Conservation (phyloP, 2,888 invertebrate species). For the Drosophila mimetica region DNA sequence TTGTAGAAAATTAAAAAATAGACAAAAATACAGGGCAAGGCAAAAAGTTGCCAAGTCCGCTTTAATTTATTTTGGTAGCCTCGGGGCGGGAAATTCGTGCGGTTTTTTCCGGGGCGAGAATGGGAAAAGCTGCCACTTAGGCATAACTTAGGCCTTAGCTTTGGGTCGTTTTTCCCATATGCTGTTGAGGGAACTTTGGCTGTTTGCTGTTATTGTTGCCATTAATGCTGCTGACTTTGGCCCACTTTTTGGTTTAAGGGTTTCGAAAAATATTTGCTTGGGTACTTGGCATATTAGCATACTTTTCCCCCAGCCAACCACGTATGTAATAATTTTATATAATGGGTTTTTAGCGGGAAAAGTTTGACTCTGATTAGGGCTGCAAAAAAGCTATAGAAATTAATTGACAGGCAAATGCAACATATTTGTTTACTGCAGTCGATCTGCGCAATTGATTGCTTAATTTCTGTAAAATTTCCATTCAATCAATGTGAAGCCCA, state of each 20-base stretch:
- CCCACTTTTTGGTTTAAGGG: constrained; percentile 28
- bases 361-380: constrained; percentile 18
- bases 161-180: constrained; percentile 41
- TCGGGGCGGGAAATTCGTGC: constrained; percentile 43
- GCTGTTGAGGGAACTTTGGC: constrained; percentile 12
- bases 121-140: constrained; percentile 38
- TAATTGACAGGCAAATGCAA: background rate
- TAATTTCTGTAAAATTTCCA: constrained; percentile 46
- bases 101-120: constrained; percentile 1
- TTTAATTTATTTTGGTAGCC: constrained; percentile 68
- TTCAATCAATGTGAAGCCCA: constrained; percentile 42
- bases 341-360: constrained; percentile 15
- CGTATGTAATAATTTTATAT: constrained; percentile 23
- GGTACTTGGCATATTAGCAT: constrained; percentile 45
- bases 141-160: constrained; percentile 57
- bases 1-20: constrained; percentile 56
- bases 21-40: constrained; percentile 21
- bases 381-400: constrained; percentile 1
- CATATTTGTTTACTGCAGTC: constrained; percentile 28
- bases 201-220: constrained; percentile 44
- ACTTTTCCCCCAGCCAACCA: constrained; percentile 1
- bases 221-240: constrained; percentile 66
- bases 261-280: constrained; percentile 40
- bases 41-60: constrained; percentile 42
- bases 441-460: constrained; percentile 31